Percentiles rank a stretch among this genome's conserved stretches.
Conservation (phyloP, 2,797 vertebrate species). For the Phaenicophaeus curvirostris region DNA sequence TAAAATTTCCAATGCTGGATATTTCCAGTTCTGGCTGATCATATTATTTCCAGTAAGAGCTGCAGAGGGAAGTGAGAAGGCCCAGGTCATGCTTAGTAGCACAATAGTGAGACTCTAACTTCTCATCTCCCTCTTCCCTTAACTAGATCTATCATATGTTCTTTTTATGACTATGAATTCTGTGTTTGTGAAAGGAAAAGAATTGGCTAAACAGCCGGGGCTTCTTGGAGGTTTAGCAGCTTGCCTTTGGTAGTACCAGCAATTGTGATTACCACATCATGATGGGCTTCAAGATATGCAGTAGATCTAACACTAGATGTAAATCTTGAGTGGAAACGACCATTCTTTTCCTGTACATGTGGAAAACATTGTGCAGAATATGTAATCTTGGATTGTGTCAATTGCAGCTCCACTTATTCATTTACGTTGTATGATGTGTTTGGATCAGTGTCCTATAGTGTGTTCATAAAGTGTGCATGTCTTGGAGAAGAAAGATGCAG, state of each 20-base stretch:
- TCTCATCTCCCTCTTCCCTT: neutral
- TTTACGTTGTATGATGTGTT: neutral
- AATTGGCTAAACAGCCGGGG: neutral
- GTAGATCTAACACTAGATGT: neutral
- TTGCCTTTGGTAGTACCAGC: neutral
- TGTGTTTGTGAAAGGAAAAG: neutral
- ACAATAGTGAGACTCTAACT: neutral
- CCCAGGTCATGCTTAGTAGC: rapidly evolving
- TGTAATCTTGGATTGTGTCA: neutral
- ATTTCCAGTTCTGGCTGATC: neutral
- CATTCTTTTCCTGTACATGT: neutral
- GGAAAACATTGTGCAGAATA: neutral
- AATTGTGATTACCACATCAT: neutral
- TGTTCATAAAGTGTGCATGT: neutral
- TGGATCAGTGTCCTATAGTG: neutral
- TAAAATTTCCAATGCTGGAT: neutral
- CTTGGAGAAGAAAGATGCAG: neutral
- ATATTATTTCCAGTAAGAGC: neutral
- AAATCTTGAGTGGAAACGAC: neutral
- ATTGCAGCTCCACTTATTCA: neutral
- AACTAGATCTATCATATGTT: rapidly evolving
- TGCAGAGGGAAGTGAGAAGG: neutral
- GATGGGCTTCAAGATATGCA: neutral
- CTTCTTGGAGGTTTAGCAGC: neutral
- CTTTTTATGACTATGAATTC: neutral